Evolutionary conservation across 1,140 invertebrate species (phyloP).

Genomic region (Oryzaephilus surinamensis): DNA sequence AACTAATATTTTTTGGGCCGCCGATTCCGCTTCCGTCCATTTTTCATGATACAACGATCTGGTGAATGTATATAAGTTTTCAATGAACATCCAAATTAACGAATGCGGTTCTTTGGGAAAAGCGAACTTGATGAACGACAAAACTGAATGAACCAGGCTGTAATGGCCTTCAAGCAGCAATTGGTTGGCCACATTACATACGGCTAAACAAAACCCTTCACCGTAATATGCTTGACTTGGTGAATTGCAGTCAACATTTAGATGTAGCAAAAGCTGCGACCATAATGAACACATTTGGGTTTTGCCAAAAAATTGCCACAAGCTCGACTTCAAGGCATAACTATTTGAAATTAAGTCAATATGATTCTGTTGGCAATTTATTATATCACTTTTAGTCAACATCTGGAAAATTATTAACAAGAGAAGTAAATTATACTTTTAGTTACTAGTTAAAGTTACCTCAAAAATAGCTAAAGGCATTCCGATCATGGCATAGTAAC

Average conservation of each 20-base stretch:
- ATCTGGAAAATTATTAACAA: constrained; percentile 47
- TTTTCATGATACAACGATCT: constrained; percentile 53
- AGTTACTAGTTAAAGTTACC: constrained; percentile 22
- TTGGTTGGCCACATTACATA: constrained; percentile 57
- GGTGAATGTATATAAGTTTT: constrained; percentile 51
- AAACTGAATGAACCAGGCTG: constrained; percentile 40
- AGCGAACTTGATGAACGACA: constrained; percentile 46
- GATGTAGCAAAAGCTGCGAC: constrained; percentile 64
- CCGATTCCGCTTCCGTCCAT: constrained; percentile 64
- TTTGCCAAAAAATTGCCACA: constrained; percentile 82
- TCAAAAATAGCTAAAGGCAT: constrained; percentile 38
- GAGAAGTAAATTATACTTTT: background rate
- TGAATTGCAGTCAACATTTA: constrained; percentile 51
- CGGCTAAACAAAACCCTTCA: constrained; percentile 56
- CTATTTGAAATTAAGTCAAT: constrained; percentile 68
- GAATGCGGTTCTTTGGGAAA: constrained; percentile 51
- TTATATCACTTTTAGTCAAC: constrained; percentile 68
- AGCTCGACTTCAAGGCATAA: constrained; percentile 63
- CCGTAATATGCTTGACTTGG: constrained; percentile 50
- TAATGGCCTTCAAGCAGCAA: constrained; percentile 53
- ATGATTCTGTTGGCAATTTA: constrained; percentile 77
- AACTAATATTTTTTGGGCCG: constrained; percentile 60
- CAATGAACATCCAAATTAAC: constrained; percentile 57
- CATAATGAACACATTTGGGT: constrained; percentile 68
- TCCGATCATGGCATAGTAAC: constrained; percentile 30